Percentiles rank a stretch among this genome's conserved stretches.
phyloP scores from a whole-genome alignment of 2,113 vertebrate species.

The Tetrao urogallus region DNA sequence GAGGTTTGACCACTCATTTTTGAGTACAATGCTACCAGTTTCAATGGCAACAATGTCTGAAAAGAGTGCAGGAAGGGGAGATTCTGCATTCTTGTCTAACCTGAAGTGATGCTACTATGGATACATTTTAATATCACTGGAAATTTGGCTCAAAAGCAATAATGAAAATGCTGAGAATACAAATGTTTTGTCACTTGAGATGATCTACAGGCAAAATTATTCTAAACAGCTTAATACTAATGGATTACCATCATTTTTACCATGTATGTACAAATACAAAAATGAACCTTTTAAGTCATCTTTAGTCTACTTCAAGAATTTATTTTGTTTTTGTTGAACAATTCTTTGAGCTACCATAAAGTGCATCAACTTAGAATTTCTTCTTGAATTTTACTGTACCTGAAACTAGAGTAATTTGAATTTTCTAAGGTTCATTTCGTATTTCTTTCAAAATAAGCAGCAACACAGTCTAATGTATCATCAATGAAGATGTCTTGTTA shows the following conservation, averaged over 20 bases:
- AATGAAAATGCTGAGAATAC: neutral
- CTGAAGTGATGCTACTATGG: neutral
- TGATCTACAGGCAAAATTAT: neutral
- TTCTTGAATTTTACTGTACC: slow-evolving; percentile 20
- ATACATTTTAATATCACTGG: neutral
- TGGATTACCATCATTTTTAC: neutral
- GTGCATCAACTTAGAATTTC: neutral
- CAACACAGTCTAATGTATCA: neutral
- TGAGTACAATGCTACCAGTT: neutral
- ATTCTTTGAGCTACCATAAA: slow-evolving; percentile 9
- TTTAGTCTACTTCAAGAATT: slow-evolving; percentile 42
- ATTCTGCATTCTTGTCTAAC: neutral
- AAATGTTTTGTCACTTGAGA: neutral
- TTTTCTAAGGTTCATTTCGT: slow-evolving; percentile 35
- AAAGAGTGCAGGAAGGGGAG: neutral
- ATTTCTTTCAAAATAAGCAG: neutral
- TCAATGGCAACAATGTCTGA: neutral
- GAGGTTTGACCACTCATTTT: neutral
- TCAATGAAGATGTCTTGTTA: slow-evolving; percentile 30
- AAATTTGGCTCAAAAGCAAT: neutral
- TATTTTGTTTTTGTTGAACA: slow-evolving; percentile 30
- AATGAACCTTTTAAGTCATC: slow-evolving; percentile 16
- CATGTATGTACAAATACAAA: neutral
- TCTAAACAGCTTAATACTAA: neutral
- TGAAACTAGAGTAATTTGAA: slow-evolving; percentile 43